phyloP scores from a whole-genome alignment of 2,888 invertebrate genomes.

The Macrosiphum euphorbiae region DNA sequence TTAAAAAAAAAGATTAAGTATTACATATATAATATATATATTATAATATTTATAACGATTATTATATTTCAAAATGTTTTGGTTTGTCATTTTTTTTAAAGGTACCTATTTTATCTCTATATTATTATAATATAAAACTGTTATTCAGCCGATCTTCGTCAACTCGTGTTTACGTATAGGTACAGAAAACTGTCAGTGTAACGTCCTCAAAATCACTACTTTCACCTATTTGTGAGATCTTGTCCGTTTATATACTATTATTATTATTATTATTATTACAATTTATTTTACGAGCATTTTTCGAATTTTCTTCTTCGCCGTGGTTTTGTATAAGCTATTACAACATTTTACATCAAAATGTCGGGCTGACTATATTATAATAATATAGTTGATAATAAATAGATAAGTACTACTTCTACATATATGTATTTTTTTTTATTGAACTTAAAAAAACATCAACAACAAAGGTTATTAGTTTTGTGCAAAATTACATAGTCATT shows the following conservation, averaged over 20 bases:
- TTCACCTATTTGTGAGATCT: too few species aligned
- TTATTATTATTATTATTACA: neutral
- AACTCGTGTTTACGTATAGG: neutral
- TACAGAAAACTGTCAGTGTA: neutral
- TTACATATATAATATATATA: too few species aligned
- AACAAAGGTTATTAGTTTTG: too few species aligned
- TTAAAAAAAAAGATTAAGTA: neutral
- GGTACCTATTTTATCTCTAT: too few species aligned
- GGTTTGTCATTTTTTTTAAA: neutral
- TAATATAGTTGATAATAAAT: neutral
- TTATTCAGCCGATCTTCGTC: neutral
- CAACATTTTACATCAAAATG: slow-evolving; percentile 23
- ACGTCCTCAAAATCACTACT: neutral
- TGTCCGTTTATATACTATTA: too few species aligned
- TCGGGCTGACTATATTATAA: neutral
- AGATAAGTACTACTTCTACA: neutral
- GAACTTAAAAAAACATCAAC: too few species aligned
- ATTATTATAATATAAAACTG: neutral
- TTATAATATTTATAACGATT: neutral
- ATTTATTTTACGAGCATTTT: neutral
- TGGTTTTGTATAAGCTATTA: neutral
- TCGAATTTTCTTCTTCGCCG: neutral
- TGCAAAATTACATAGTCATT: too few species aligned
- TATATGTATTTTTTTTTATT: too few species aligned
- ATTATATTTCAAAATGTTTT: neutral